Conservation (phyloP, 23 tunicate species). For the Corella eumyota region DNA sequence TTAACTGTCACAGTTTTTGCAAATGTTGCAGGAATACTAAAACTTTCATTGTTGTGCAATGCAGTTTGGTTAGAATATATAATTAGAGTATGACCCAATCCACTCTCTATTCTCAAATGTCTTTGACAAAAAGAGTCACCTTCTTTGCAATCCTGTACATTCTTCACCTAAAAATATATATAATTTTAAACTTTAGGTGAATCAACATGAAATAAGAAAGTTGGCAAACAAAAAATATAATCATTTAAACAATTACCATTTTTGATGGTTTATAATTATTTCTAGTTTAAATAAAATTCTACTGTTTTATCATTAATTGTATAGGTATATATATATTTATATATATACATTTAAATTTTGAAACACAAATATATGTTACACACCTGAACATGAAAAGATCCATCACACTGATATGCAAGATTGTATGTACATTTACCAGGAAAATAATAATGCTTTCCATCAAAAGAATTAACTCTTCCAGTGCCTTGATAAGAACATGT, state of each 20-base stretch:
- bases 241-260: too few relatives aligned
- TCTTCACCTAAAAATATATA: too few relatives aligned
- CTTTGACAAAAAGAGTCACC: conserved; percentile 11
- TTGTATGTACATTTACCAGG: conserved; percentile 53
- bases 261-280: too few relatives aligned
- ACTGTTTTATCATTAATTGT: too few relatives aligned
- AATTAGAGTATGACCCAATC: conserved; percentile 2
- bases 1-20: conserved; percentile 15
- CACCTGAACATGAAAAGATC: conserved; percentile 37
- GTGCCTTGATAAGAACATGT: conserved; percentile 19
- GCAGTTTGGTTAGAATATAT: conserved; percentile 54
- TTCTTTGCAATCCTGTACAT: too few relatives aligned
- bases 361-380: conserved; percentile 2
- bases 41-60: conserved; percentile 14
- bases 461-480: conserved; percentile 35
- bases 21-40: conserved; percentile 36
- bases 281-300: too few relatives aligned
- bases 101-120: conserved; percentile 26
- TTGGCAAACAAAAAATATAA: too few relatives aligned
- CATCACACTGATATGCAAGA: conserved; percentile 24
- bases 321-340: too few relatives aligned
- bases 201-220: too few relatives aligned
- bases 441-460: conserved; percentile 33
- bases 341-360: too few relatives aligned
- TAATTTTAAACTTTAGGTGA: too few relatives aligned